These are phyloP conservation scores for Drosophila nikananu DNA, from an alignment of 1,140 invertebrate genomes.

Conservation along the genomic window DNA sequence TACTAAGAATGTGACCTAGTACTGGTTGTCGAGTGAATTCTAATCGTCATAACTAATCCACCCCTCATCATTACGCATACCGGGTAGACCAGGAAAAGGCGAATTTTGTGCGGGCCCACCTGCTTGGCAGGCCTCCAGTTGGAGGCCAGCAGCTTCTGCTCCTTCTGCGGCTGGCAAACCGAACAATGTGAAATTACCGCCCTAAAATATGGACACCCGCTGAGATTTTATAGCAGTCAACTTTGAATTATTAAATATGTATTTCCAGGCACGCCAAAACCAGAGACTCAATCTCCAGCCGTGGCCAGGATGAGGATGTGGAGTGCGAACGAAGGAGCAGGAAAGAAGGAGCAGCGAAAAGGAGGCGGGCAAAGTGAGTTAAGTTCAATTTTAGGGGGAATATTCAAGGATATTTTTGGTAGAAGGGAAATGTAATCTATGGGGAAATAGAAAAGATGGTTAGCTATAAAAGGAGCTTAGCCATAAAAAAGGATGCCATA, in stretches of 20 bases:
- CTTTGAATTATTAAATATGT: slow-evolving; percentile 83
- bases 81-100: slow-evolving; percentile 18
- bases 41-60: neutral
- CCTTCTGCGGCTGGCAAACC: slow-evolving; percentile 32
- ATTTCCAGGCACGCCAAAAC: slow-evolving; percentile 67
- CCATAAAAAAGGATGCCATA: slow-evolving; percentile 36
- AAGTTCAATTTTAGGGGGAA: slow-evolving; percentile 38
- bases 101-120: slow-evolving; percentile 46
- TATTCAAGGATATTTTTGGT: slow-evolving; percentile 4
- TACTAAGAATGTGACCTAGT: neutral
- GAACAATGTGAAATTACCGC: slow-evolving; percentile 79
- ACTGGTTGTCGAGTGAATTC: too few relatives aligned
- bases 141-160: slow-evolving; percentile 15
- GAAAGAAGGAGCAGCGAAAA: neutral
- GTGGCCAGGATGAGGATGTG: slow-evolving; percentile 13
- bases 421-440: slow-evolving; percentile 3
- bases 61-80: slow-evolving; percentile 7
- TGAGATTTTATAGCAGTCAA: slow-evolving; percentile 82
- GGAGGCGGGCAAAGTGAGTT: slow-evolving; percentile 24
- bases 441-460: slow-evolving; percentile 7
- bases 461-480: slow-evolving; percentile 38
- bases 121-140: slow-evolving; percentile 53
- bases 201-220: slow-evolving; percentile 75
- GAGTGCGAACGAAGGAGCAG: slow-evolving; percentile 10
- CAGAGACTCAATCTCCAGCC: slow-evolving; percentile 50